A percentile compares a stretch with the other conserved stretches of the same genome.
Evolutionary conservation across 2,797 vertebrate species (phyloP).

Genomic region (Mormyrops boulengeri): DNA sequence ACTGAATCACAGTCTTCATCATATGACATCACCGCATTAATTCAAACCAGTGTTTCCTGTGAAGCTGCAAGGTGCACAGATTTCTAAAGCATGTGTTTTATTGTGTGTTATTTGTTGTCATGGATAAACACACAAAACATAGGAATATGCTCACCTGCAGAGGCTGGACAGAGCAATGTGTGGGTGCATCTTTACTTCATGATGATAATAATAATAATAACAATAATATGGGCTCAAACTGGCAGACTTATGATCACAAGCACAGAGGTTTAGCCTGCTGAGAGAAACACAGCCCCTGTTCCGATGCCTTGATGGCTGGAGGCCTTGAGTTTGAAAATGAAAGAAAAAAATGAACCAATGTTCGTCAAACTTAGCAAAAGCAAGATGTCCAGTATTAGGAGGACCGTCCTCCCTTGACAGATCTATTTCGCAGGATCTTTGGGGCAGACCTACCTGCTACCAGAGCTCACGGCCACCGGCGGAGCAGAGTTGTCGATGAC

Average conservation of each 20-base stretch:
- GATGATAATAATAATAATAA: not conserved
- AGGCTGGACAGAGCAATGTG: not conserved
- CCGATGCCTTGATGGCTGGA: not conserved
- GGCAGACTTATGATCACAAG: not conserved
- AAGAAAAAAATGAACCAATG: not conserved
- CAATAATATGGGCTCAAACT: not conserved
- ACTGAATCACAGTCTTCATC: not conserved
- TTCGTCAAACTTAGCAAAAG: not conserved
- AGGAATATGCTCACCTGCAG: not conserved
- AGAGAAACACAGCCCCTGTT: not conserved
- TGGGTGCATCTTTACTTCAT: not conserved
- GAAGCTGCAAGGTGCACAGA: not conserved
- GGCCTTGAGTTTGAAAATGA: not conserved
- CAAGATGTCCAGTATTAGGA: not conserved
- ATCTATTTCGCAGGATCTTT: not conserved
- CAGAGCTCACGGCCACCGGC: not conserved
- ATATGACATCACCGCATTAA: not conserved
- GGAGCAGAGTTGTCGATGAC: not conserved
- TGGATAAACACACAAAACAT: not conserved
- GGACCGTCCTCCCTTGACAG: not conserved
- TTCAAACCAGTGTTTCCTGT: not conserved
- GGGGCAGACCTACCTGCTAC: conserved; percentile 39
- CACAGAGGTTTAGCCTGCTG: not conserved
- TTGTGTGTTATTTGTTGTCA: not conserved
- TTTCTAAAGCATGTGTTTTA: not conserved